Evolutionary conservation across 2,888 invertebrate species (phyloP), one percentile per base, ranked within the genome.

Genomic region (Keiferia lycopersicella): DNA sequence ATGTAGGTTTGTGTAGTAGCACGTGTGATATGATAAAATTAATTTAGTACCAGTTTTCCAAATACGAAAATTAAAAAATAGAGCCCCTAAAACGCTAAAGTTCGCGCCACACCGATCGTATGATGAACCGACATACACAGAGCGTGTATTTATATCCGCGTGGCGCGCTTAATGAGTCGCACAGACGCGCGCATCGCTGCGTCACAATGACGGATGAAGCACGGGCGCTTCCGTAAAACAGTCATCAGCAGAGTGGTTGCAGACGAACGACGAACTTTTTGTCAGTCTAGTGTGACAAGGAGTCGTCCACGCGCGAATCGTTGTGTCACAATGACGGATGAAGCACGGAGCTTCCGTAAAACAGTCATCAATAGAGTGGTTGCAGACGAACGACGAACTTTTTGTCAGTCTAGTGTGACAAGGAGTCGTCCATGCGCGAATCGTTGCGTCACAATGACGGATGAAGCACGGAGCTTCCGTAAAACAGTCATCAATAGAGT

Each of bases 191-290:
- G 56, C 56, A 56, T 56, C 67, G 67, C 63, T 64, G 63, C 66
- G 64, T 68, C 73, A 73, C 73, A 72, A 71, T 78, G 78, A 78
- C 75, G 67, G 75, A 79, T 79, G 69, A 14, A 12, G 39, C 6
- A 20, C 45, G 30, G 63, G 41, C 20, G 18, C 50, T 53, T 53
- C 51, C 51, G 51, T 53, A 26, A 53, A 53, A 53, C 45, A 16
- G 4, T 45, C 45, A 45, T 34, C 34, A 34, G 34, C 1, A 10
- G 8, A 8, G 6, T 8, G 34, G 10, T 6, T 30, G 34, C 10
- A 34, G 10, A 34, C 34, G 34, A 34, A 1, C 34, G 34, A 34
- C n/a, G n/a, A n/a, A n/a, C 26, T 26, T 26, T 26, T 26, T 6
- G 26, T 26, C 26, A 26, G 26, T 26, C 26, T 26, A 2, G 26